Evolutionary conservation across 2,888 invertebrate genomes (phyloP).

Genomic region (Xylophagus ater): DNA sequence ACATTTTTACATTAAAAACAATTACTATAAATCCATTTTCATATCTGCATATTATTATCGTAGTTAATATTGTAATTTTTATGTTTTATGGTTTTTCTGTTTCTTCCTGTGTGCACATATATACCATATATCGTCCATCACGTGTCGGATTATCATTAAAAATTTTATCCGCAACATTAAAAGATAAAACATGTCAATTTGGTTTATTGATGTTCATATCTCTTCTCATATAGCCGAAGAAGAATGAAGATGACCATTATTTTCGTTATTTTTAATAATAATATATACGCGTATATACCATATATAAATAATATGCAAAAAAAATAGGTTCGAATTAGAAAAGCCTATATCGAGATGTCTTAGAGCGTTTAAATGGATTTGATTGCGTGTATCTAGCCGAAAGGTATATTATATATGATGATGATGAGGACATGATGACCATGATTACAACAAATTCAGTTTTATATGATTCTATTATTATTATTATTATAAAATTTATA

Average conservation of each 20-base stretch:
- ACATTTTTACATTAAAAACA: no score
- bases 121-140: slow-evolving; percentile 14
- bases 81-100: no score
- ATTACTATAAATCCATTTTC: no score
- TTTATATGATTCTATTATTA: not conserved
- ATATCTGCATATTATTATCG: no score
- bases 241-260: not conserved
- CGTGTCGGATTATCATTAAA: slow-evolving; percentile 27
- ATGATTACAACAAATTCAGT: not conserved
- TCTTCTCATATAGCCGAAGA: not conserved
- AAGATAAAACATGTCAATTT: slow-evolving; percentile 17
- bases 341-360: not conserved
- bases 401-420: not conserved
- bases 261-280: not conserved
- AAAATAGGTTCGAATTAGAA: not conserved
- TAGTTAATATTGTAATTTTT: no score
- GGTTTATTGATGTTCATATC: slow-evolving; percentile 11
- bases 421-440: not conserved
- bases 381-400: not conserved
- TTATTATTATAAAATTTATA: not conserved
- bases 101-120: no score
- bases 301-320: not conserved
- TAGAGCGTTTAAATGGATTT: no score
- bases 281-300: not conserved
- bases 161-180: slow-evolving; percentile 25